Percentiles rank a stretch among this genome's conserved stretches.
Conservation (phyloP, 2,113 vertebrate species). For the Cavia aperea region DNA sequence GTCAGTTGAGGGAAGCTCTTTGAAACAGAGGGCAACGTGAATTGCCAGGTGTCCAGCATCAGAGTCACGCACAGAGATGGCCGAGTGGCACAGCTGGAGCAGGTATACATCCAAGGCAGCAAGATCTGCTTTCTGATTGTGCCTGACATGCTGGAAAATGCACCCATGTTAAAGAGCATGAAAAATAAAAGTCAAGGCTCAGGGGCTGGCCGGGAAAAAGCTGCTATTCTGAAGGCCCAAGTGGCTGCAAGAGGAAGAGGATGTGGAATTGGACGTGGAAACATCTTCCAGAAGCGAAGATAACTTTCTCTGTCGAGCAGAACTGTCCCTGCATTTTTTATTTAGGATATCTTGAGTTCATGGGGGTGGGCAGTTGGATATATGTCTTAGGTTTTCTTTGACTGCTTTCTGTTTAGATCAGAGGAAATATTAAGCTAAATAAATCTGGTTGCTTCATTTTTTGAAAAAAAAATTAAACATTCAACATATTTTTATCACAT, state of each 20-base stretch:
- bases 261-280: conserved; percentile 94
- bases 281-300: conserved; percentile 98
- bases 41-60: conserved; percentile 82
- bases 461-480: neutral
- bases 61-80: conserved; percentile 80
- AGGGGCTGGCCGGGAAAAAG: conserved; percentile 94
- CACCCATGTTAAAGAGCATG: conserved; percentile 98
- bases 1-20: conserved; percentile 96
- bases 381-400: too few species aligned
- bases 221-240: conserved; percentile 98
- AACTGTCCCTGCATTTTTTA: conserved; percentile 26
- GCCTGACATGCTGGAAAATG: conserved; percentile 98
- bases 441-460: too few species aligned
- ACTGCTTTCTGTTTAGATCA: too few species aligned
- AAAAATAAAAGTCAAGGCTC: conserved; percentile 99
- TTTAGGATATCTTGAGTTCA: neutral
- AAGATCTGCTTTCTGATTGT: conserved; percentile 97
- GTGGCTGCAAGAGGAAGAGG: conserved; percentile 97
- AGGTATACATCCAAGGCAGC: conserved; percentile 98
- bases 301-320: conserved; percentile 69
- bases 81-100: conserved; percentile 94
- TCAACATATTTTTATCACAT: neutral
- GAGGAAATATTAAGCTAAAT: too few species aligned
- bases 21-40: conserved; percentile 98
- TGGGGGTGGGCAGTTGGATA: neutral